phyloP scores from a whole-genome alignment of 2,888 invertebrate species.

The Alloscopus bannaensis region DNA sequence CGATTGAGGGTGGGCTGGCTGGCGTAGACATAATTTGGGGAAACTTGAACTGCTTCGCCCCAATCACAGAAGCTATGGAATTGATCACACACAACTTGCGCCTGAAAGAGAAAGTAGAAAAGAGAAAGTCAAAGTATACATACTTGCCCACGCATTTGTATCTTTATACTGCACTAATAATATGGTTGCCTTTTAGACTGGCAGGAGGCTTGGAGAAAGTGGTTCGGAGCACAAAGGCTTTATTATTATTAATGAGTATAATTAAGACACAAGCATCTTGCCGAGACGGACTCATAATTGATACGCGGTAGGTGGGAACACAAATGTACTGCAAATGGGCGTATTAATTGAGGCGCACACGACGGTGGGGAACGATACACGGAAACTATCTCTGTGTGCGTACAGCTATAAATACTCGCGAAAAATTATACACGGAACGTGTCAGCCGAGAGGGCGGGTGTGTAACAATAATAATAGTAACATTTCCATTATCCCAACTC shows the following conservation, averaged over 20 bases:
- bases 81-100: slow-evolving; percentile 80
- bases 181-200: too few species aligned
- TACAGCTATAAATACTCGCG: too few species aligned
- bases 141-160: too few species aligned
- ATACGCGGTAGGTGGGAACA: slow-evolving; percentile 47
- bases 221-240: too few species aligned
- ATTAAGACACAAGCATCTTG: slow-evolving; percentile 43
- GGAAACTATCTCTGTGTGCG: too few species aligned
- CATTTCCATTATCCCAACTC: background rate
- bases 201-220: too few species aligned
- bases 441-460: too few species aligned
- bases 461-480: background rate
- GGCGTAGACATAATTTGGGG: slow-evolving; percentile 83
- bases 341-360: slow-evolving; percentile 42
- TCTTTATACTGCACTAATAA: too few species aligned
- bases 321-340: slow-evolving; percentile 48
- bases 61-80: slow-evolving; percentile 82
- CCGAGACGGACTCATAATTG: slow-evolving; percentile 43
- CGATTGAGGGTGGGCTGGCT: slow-evolving; percentile 83
- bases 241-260: slow-evolving; percentile 60
- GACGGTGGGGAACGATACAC: too few species aligned
- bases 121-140: slow-evolving; percentile 9
- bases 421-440: too few species aligned
- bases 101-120: slow-evolving; percentile 18
- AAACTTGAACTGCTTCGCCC: slow-evolving; percentile 84